These are phyloP conservation scores for Yponomeuta malinellus DNA, from an alignment of 2,888 invertebrate species.

Conservation along the genomic window DNA sequence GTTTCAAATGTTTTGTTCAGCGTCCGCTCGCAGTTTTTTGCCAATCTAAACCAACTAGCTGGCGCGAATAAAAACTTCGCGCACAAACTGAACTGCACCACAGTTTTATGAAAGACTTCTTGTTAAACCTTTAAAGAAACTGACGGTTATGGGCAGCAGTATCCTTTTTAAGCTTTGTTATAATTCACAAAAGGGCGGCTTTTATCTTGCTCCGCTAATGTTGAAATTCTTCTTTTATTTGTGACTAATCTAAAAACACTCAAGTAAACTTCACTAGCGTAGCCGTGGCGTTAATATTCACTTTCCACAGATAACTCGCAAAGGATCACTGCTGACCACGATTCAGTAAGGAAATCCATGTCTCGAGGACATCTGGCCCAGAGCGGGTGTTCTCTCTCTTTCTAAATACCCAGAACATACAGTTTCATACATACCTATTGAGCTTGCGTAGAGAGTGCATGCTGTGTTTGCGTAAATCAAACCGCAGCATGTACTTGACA, in stretches of 20 bases:
- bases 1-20: conserved; percentile 67
- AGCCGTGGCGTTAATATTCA: too few species aligned
- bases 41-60: conserved; percentile 26
- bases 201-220: background rate
- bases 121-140: conserved; percentile 2
- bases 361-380: too few species aligned
- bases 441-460: too few species aligned
- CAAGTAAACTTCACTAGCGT: background rate
- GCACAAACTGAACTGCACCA: conserved; percentile 17
- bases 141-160: background rate
- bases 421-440: too few species aligned
- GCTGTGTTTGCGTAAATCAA: too few species aligned
- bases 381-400: too few species aligned
- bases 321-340: too few species aligned
- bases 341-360: too few species aligned
- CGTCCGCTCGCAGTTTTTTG: conserved; percentile 47
- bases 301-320: too few species aligned
- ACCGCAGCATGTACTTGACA: background rate
- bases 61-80: conserved; percentile 17
- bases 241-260: background rate
- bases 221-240: background rate
- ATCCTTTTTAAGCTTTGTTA: background rate
- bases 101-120: conserved; percentile 10
- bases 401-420: too few species aligned
- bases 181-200: background rate